Percentiles rank a stretch among this genome's conserved stretches.
Conservation (phyloP, 2,113 vertebrate species). For the Podarcis muralis region DNA sequence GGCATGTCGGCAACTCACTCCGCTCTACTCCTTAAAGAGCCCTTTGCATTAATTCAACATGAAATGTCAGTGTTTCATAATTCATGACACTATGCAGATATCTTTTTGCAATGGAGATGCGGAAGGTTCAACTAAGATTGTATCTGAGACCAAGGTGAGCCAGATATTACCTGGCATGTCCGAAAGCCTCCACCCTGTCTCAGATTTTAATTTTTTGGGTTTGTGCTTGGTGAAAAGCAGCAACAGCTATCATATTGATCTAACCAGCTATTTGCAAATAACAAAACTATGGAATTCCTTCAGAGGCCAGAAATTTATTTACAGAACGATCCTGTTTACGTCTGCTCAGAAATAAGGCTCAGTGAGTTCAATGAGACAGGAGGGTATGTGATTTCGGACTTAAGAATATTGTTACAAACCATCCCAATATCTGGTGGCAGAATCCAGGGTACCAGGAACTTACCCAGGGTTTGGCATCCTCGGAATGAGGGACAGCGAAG, state of each 20-base stretch:
- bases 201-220: conserved; percentile 45
- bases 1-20: conserved; percentile 36
- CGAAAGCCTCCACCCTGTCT: conserved; percentile 42
- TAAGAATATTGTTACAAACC: no score
- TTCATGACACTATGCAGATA: conserved; percentile 58
- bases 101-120: conserved; percentile 61
- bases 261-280: conserved; percentile 40
- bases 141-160: conserved; percentile 47
- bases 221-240: conserved; percentile 47
- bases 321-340: not conserved
- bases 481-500: no score
- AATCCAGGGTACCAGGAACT: no score
- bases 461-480: no score
- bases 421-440: no score
- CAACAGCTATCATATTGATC: conserved; percentile 35
- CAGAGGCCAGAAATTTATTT: not conserved
- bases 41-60: conserved; percentile 65
- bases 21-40: conserved; percentile 56
- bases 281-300: conserved; percentile 26
- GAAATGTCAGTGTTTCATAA: conserved; percentile 69
- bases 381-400: not conserved
- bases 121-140: conserved; percentile 57
- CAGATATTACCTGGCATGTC: conserved; percentile 35
- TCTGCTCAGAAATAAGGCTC: not conserved
- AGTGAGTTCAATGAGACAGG: not conserved